Conservation (phyloP, 2,113 vertebrate genomes). For the Callospermophilus lateralis region DNA sequence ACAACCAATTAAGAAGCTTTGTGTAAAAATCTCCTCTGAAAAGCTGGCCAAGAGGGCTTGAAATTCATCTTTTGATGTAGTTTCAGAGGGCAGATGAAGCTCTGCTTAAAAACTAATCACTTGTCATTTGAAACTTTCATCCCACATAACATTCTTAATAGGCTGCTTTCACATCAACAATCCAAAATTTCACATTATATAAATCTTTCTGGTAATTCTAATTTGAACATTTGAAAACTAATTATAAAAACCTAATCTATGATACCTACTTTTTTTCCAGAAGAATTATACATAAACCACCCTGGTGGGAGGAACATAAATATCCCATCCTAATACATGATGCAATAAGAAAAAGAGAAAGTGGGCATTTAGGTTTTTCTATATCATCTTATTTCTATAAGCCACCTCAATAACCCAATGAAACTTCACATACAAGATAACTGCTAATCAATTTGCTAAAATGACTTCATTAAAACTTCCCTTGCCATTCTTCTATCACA, state of each 20-base stretch:
- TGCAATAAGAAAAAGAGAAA: constrained; percentile 5
- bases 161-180: background rate
- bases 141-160: background rate
- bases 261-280: background rate
- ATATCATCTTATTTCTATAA: constrained; percentile 70
- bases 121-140: constrained; percentile 42
- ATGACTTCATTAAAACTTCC: constrained; percentile 76
- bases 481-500: constrained; percentile 62
- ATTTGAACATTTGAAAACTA: constrained; percentile 48
- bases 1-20: constrained; percentile 56
- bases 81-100: background rate
- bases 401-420: constrained; percentile 59
- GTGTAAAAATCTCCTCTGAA: constrained; percentile 42
- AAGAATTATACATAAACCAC: background rate
- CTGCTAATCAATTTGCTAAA: constrained; percentile 69
- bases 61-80: constrained; percentile 32
- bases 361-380: constrained; percentile 52
- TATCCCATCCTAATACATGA: background rate
- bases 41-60: background rate
- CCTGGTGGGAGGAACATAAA: background rate
- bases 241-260: background rate
- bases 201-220: constrained; percentile 39
- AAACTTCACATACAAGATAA: constrained; percentile 62
- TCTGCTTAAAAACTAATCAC: background rate
- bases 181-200: background rate